Evolutionary conservation across 1,140 invertebrate genomes (phyloP).

Genomic region (Orchestia grillus): DNA sequence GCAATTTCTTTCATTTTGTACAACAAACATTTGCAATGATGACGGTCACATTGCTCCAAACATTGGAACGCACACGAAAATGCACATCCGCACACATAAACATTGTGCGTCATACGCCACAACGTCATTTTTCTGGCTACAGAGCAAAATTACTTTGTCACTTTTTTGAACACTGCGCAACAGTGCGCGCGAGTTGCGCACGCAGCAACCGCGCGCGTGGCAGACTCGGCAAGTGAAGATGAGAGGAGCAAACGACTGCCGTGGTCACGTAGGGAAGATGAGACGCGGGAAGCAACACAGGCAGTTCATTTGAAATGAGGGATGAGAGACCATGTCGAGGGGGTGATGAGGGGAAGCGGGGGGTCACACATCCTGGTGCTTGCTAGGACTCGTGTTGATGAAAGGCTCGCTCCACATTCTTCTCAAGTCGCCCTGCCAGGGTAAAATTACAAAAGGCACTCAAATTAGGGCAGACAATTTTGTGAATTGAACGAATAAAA

Average conservation of each 20-base stretch:
- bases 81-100: background rate
- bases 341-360: background rate
- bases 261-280: background rate
- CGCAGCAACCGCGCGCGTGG: background rate
- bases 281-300: background rate
- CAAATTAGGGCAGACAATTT: background rate
- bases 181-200: background rate
- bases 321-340: background rate
- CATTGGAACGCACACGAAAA: background rate
- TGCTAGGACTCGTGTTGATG: constrained; percentile 82
- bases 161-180: background rate
- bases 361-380: constrained; percentile 80
- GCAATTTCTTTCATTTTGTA: background rate
- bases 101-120: background rate
- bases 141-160: background rate
- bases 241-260: background rate
- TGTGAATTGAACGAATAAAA: background rate
- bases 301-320: background rate
- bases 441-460: constrained; percentile 2
- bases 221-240: background rate
- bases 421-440: constrained; percentile 88
- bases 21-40: background rate
- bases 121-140: background rate
- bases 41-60: background rate
- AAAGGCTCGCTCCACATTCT: constrained; percentile 99